Evolutionary conservation across 2,113 vertebrate species (phyloP).

Genomic region (Archocentrus centrarchus): DNA sequence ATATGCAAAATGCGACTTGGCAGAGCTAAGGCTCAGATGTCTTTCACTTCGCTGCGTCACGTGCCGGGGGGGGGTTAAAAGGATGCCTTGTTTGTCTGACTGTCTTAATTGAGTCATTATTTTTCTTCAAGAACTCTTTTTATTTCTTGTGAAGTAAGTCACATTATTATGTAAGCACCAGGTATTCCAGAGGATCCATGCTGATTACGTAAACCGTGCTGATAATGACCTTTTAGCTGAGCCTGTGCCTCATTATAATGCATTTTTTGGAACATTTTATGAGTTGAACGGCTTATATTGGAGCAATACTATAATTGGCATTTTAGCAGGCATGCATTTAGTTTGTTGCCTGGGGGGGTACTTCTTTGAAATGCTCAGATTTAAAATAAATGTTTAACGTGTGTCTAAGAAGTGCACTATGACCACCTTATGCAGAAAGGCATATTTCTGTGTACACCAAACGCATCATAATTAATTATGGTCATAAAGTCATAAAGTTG

Average conservation of each 20-base stretch:
- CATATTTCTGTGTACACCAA: too few species aligned
- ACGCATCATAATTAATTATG: too few species aligned
- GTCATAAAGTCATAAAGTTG: too few species aligned
- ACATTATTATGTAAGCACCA: not conserved
- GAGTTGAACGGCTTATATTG: not conserved
- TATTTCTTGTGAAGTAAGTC: slow-evolving; percentile 11
- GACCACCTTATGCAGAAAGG: too few species aligned
- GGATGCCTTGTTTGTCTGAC: slow-evolving; percentile 28
- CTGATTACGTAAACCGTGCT: slow-evolving; percentile 6
- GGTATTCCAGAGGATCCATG: slow-evolving; percentile 22
- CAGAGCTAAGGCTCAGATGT: slow-evolving; percentile 27
- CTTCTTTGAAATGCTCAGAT: not conserved
- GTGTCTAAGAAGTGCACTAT: not conserved
- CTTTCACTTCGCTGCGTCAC: slow-evolving; percentile 35
- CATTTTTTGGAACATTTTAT: not conserved
- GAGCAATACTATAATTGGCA: not conserved
- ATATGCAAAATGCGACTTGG: slow-evolving; percentile 43
- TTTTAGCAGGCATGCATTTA: not conserved
- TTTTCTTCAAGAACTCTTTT: slow-evolving; percentile 8
- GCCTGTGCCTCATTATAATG: not conserved
- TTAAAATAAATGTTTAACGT: not conserved
- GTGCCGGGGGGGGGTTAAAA: slow-evolving; percentile 33
- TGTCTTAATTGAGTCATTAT: slow-evolving; percentile 14
- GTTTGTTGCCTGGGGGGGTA: not conserved
- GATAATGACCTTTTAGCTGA: slow-evolving; percentile 30